A percentile compares a stretch with the other conserved stretches of the same genome.
phyloP scores from a whole-genome alignment of 2,113 vertebrate species.

The Bolborhynchus lineola region DNA sequence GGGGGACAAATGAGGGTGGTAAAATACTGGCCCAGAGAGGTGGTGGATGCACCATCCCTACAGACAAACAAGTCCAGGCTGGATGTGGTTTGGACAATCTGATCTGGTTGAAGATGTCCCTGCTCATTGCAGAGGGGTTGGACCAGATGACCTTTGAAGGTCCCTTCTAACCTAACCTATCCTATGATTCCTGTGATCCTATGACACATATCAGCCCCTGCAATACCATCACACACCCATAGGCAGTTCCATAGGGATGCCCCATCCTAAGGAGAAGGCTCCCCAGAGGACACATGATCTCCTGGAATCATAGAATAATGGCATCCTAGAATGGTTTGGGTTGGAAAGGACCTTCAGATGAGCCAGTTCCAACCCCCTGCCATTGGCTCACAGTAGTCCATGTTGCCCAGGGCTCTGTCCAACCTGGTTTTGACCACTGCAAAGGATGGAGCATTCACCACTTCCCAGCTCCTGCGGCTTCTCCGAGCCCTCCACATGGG shows the following conservation, averaged over 20 bases:
- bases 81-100: too few species aligned
- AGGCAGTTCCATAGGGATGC: background rate
- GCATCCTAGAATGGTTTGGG: background rate
- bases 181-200: too few species aligned
- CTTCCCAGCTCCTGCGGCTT: background rate
- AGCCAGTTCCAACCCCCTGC: background rate
- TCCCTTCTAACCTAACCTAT: too few species aligned
- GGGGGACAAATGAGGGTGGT: background rate
- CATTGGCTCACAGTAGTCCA: background rate
- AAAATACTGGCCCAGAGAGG: too few species aligned
- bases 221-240: background rate
- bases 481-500: fast-evolving
- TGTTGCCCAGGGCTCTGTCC: background rate
- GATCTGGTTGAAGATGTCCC: too few species aligned
- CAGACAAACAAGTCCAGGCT: background rate
- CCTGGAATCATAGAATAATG: background rate
- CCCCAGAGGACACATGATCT: background rate
- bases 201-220: background rate
- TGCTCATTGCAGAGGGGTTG: too few species aligned
- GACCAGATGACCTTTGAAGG: too few species aligned
- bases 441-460: background rate
- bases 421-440: background rate
- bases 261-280: background rate
- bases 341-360: background rate
- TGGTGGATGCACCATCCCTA: background rate